Conservation (phyloP, 2,888 invertebrate genomes). For the Polydrusus cervinus region DNA sequence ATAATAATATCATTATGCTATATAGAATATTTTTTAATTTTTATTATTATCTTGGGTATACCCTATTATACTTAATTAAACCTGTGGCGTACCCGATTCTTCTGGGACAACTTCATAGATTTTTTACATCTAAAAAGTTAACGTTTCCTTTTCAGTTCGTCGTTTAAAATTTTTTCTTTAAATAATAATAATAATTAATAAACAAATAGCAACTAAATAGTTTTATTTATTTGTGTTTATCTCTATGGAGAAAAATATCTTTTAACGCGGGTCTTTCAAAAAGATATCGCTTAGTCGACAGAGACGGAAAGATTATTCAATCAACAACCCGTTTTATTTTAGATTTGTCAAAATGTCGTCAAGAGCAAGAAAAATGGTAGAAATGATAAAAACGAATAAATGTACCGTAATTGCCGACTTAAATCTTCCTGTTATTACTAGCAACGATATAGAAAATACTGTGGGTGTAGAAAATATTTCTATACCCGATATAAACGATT, state of each 20-base stretch:
- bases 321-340: constrained; percentile 2
- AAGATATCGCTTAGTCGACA: not conserved
- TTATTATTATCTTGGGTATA: not conserved
- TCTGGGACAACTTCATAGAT: not conserved
- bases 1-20: not conserved
- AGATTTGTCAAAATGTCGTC: not conserved
- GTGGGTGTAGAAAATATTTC: constrained; percentile 9
- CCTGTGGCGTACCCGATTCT: not conserved
- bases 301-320: constrained; percentile 1
- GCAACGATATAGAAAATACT: constrained; percentile 9
- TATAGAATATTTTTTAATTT: not conserved
- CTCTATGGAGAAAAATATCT: constrained; percentile 2
- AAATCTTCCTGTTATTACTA: constrained; percentile 5
- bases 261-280: not conserved
- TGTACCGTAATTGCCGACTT: constrained; percentile 5
- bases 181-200: not conserved
- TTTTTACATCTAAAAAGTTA: not conserved
- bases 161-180: not conserved
- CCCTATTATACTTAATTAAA: constrained; percentile 1
- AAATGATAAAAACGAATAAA: constrained; percentile 2
- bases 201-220: not conserved
- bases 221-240: not conserved
- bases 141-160: constrained; percentile 1
- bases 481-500: constrained; percentile 3
- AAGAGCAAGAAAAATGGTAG: constrained; percentile 1